Base-by-base conservation (phyloP, 1,140 invertebrate genomes). In the Orchesella cincta region DNA sequence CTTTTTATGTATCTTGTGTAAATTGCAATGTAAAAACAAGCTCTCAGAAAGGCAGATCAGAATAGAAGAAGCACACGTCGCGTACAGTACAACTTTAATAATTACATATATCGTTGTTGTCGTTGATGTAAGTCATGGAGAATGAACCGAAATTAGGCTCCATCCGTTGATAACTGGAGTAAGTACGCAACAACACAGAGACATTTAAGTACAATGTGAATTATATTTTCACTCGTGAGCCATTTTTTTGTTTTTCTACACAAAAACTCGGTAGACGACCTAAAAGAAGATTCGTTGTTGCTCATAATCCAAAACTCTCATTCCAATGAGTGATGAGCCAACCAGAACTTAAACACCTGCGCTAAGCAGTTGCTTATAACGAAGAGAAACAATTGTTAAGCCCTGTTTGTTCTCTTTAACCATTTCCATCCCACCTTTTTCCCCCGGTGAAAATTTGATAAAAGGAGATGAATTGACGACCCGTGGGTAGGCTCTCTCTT, bases 31-130 rank as follows among this genome's bases (percentile, higher is more conserved):
- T 46, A 46, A 8, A n/a, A 8, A 46, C 39, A 46, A 20, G 20
- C n/a, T n/a, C n/a, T 46, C 39, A 46, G 39, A 46, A 46, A 46
- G 20, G 23, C 14, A 12, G 12, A 57, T 57, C 26, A 57, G 23
- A 23, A 57, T 14, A 57, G 12, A n/a, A 8, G 54, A 14, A 23
- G 54, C n/a, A 16, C n/a, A n/a, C n/a, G n/a, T n/a, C n/a, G n/a
- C n/a, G n/a, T n/a, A n/a, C n/a, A n/a, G 54, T 23, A 57, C 54
- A 57, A 57, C n/a, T 67, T 33, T 67, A 67, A 67, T 67, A 67
- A 31, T 67, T 67, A 29, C 62, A 31, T 67, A 67, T 67, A 26
- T 67, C 23, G 31, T 33, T 67, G 29, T 14, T 31, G n/a, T n/a
- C n/a, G n/a, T n/a, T n/a, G n/a, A n/a, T 12, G 8, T 29, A 31